These are phyloP conservation scores for Leptestheria dahalacensis DNA, from an alignment of 1,140 invertebrate species.

Conservation along the genomic window DNA sequence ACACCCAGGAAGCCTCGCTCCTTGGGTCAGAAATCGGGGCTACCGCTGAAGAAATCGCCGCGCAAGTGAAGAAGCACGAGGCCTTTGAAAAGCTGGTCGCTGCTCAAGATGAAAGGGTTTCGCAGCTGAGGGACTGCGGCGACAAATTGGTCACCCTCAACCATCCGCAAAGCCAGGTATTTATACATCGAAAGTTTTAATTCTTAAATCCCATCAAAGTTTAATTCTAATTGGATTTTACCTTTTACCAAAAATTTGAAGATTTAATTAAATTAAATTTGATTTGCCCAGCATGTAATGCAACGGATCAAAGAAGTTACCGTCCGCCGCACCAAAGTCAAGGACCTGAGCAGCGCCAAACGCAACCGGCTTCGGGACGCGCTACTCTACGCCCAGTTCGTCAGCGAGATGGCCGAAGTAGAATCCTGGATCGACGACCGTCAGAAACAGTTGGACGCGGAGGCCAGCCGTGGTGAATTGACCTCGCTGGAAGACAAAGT, in stretches of 20 bases:
- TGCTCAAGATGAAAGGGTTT: slow-evolving; percentile 75
- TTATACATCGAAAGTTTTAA: background rate
- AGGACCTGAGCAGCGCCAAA: slow-evolving; percentile 44
- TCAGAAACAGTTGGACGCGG: slow-evolving; percentile 66
- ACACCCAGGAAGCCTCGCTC: slow-evolving; percentile 51
- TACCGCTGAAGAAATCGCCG: slow-evolving; percentile 68
- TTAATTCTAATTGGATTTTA: no score
- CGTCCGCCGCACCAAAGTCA: slow-evolving; percentile 51
- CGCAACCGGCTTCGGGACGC: slow-evolving; percentile 56
- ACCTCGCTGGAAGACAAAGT: slow-evolving; percentile 34
- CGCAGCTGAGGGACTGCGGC: slow-evolving; percentile 67
- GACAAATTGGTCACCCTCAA: slow-evolving; percentile 74
- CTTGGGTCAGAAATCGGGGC: slow-evolving; percentile 27
- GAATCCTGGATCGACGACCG: slow-evolving; percentile 89
- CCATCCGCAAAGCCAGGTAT: slow-evolving; percentile 66
- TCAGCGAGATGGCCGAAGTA: slow-evolving; percentile 59
- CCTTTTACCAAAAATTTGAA: no score
- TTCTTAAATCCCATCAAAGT: no score
- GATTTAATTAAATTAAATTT: no score
- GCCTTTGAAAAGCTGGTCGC: slow-evolving; percentile 73
- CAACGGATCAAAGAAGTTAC: slow-evolving; percentile 51
- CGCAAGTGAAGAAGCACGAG: slow-evolving; percentile 75
- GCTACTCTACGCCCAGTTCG: slow-evolving; percentile 74
- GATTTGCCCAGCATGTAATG: slow-evolving; percentile 20
- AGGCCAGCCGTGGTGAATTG: slow-evolving; percentile 31